These are phyloP conservation scores for Ataeniobius toweri DNA, from an alignment of 2,797 vertebrate genomes.

Conservation along the genomic window DNA sequence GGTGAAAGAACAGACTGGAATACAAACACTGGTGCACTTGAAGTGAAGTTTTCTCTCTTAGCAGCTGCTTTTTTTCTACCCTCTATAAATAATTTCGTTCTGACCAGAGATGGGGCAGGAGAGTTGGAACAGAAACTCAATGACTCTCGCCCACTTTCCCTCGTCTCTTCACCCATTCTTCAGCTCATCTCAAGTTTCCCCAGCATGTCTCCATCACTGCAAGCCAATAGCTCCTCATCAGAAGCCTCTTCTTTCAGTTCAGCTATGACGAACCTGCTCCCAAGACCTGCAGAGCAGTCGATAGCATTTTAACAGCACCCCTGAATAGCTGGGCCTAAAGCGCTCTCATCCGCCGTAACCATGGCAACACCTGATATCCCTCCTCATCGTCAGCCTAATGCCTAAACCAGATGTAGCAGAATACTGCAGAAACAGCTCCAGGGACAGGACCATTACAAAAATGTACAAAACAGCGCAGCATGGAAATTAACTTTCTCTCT, in stretches of 20 bases:
- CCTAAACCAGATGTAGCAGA: conserved; percentile 29
- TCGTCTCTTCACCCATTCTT: not conserved
- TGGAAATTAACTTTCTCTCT: conserved; percentile 24
- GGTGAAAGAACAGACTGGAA: not conserved
- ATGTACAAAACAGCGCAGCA: not conserved
- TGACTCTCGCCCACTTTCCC: conserved; percentile 10
- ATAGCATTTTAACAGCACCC: conserved; percentile 47
- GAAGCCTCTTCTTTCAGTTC: conserved; percentile 8
- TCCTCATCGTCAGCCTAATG: conserved; percentile 40
- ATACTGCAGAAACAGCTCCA: not conserved
- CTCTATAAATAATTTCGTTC: conserved; percentile 54
- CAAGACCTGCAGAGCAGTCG: conserved; percentile 39
- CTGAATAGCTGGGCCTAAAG: conserved; percentile 51
- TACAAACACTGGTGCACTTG: not conserved
- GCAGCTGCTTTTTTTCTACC: conserved; percentile 12
- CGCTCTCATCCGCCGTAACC: conserved; percentile 60
- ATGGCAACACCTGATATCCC: conserved; percentile 67
- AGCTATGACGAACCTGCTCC: conserved; percentile 31
- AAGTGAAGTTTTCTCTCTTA: conserved; percentile 2
- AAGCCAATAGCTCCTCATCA: conserved; percentile 27
- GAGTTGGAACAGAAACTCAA: conserved; percentile 5
- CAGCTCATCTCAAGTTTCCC: conserved; percentile 34
- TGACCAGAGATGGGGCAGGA: conserved; percentile 16
- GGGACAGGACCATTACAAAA: not conserved
- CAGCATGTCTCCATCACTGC: conserved; percentile 40